A percentile compares a stretch with the other conserved stretches of the same genome.
These are phyloP conservation scores for Minunthozetes semirufus DNA, from an alignment of 2,888 invertebrate genomes.

Conservation along the genomic window DNA sequence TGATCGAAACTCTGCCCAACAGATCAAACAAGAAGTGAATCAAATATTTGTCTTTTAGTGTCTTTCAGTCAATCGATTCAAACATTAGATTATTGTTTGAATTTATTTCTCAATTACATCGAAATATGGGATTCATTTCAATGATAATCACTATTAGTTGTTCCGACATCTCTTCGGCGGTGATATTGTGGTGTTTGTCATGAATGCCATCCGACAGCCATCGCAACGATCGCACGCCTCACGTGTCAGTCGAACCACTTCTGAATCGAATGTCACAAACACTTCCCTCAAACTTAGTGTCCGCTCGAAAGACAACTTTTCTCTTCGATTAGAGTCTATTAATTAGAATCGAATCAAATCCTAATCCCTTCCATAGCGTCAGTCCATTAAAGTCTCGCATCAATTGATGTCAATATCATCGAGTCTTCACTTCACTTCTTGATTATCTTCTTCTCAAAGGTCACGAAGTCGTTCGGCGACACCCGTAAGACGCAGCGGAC, in stretches of 20 bases:
- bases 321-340: conserved; percentile 11
- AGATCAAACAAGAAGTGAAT: no score
- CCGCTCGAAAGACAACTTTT: conserved; percentile 1
- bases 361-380: conserved; percentile 1
- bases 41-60: no score
- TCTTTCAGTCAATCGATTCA: not conserved
- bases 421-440: conserved; percentile 20
- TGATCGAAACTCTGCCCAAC: not conserved
- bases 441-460: conserved; percentile 6
- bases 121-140: not conserved
- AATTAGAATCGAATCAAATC: conserved; percentile 4
- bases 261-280: not conserved
- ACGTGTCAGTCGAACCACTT: not conserved
- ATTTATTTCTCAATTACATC: not conserved
- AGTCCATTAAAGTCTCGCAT: not conserved
- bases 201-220: conserved; percentile 15
- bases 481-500: conserved; percentile 20
- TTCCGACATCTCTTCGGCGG: not conserved
- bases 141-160: not conserved
- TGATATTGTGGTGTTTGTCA: conserved; percentile 1
- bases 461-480: conserved; percentile 24
- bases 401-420: not conserved
- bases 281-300: not conserved
- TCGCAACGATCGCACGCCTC: not conserved
- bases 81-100: not conserved